phyloP scores from a whole-genome alignment of 2,113 vertebrate species.

The Pterocles gutturalis region DNA sequence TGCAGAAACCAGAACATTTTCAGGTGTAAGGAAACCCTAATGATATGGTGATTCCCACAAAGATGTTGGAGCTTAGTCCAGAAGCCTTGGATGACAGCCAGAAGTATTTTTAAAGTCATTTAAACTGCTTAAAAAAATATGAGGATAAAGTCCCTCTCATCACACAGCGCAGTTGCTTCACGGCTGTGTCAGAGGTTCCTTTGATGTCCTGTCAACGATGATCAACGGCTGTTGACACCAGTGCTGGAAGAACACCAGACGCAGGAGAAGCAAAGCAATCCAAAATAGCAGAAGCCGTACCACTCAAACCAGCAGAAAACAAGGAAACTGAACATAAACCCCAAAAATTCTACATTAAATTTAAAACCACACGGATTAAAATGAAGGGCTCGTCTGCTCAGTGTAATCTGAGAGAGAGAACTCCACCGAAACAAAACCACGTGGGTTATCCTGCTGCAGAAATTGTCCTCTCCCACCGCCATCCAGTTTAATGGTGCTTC shows the following conservation, averaged over 20 bases:
- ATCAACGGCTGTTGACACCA: background rate
- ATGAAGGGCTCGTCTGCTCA: background rate
- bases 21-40: background rate
- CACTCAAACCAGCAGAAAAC: background rate
- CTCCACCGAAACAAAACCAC: fast-evolving
- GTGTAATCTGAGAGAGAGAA: background rate
- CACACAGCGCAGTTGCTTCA: background rate
- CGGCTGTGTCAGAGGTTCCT: background rate
- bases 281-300: background rate
- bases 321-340: fast-evolving
- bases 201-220: background rate
- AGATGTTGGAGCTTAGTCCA: background rate
- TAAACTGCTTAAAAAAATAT: background rate
- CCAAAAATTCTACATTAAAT: background rate
- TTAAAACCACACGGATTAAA: background rate
- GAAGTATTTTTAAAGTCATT: background rate
- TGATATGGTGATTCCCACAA: fast-evolving
- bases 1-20: background rate
- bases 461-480: fast-evolving
- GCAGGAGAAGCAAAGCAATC: background rate
- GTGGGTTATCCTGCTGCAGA: background rate
- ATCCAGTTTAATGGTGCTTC: background rate
- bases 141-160: background rate
- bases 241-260: background rate
- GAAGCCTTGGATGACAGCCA: background rate